Base-by-base conservation (phyloP, 2,113 vertebrate genomes). In the Gracilinanus agilis region DNA sequence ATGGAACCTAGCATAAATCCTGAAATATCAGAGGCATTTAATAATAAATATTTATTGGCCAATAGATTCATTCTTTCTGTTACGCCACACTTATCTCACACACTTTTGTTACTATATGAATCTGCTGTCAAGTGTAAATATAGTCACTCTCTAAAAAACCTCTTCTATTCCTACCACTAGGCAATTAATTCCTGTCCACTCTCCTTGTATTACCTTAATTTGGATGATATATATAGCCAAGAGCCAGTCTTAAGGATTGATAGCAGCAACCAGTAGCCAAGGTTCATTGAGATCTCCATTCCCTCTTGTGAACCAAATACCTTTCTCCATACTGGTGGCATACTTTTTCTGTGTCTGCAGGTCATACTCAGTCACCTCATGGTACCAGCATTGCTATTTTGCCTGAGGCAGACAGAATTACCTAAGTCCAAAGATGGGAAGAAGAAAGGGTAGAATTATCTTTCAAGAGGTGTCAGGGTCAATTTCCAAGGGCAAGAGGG, bases 221-320 rank as follows among this genome's bases (percentile, higher is more conserved):
- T 3, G 3, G 29, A n/a, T 75, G 29, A 11, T 67, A 34, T 67
- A 67, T 53, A 27, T 29, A 90, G 92, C 55, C 34, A n/a, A 83
- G 89, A 58, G 56, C 25, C 27, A 8, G 24, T 83, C 8, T 0
- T 25, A 90, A 44, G 56, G 29, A 4, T 24, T 58, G 24, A 44
- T 54, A 24, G 75, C 24, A 92, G 49, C 54, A 11, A 23, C 44
- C 40, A 24, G 5, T 12, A 19, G 40, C 90, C 55, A 67, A 23
- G 49, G 24, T 75, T 3, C 29, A 75, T n/a, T 75, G 29, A 75
- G 61, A 75, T 19, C 29, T 13, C 12, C 13, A 34, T 75, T 75
- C 34, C 40, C 19, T 91, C 91, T 92, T 54, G 54, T 93, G 54
- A 92, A 55, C 88, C 55, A 24, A 54, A 91, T 90, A n/a, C 83